Percentiles rank a stretch among this genome's conserved stretches.
Conservation (phyloP, 2,888 invertebrate species). For the Baronia brevicornis region DNA sequence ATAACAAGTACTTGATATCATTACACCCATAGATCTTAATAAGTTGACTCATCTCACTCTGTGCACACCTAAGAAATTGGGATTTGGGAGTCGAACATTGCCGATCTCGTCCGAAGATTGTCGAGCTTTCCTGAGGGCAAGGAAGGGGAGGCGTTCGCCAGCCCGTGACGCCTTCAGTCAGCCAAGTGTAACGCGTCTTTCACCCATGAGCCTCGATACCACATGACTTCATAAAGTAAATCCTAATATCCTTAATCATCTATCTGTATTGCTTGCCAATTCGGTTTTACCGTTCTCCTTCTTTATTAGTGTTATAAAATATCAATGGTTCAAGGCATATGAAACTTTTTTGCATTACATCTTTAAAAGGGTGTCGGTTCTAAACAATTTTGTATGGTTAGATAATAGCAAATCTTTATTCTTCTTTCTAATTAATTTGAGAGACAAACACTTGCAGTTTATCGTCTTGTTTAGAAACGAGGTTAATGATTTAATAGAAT, state of each 20-base stretch:
- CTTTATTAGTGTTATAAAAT: not conserved
- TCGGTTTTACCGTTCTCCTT: not conserved
- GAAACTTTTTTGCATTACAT: no score
- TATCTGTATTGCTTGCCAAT: constrained; percentile 29
- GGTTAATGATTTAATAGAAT: constrained; percentile 38
- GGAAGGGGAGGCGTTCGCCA: constrained; percentile 41
- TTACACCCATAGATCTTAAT: constrained; percentile 44
- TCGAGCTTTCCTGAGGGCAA: constrained; percentile 46
- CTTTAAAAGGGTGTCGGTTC: not conserved
- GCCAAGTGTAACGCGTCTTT: constrained; percentile 48
- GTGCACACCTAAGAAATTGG: constrained; percentile 44
- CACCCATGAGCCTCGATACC: constrained; percentile 38
- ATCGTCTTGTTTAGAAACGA: constrained; percentile 31
- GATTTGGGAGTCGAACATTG: constrained; percentile 26
- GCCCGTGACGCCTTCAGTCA: constrained; percentile 49
- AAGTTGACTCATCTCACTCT: constrained; percentile 25
- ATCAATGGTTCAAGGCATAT: no score
- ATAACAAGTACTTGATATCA: constrained; percentile 40
- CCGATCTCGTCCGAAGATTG: constrained; percentile 35
- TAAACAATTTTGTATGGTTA: no score
- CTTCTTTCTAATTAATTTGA: constrained; percentile 1
- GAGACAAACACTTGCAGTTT: constrained; percentile 4
- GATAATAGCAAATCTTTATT: no score
- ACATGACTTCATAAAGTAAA: constrained; percentile 31
- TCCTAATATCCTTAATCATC: constrained; percentile 39